phyloP scores from a whole-genome alignment of 2,888 invertebrate genomes.

The Eurytoma californica region DNA sequence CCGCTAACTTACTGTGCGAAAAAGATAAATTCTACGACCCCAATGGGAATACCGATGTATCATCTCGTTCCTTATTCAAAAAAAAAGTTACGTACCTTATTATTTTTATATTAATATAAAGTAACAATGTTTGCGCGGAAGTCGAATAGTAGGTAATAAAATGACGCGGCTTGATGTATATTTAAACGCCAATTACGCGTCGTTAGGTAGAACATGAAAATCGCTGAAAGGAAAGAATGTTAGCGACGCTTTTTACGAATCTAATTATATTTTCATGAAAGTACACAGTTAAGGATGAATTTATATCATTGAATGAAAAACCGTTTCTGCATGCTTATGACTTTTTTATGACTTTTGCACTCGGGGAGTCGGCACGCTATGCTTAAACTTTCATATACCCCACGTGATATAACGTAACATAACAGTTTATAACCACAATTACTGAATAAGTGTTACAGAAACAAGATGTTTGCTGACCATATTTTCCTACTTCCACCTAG shows the following conservation, averaged over 20 bases:
- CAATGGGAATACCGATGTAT: neutral
- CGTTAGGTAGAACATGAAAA: neutral
- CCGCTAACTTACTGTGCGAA: neutral
- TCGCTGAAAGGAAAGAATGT: neutral
- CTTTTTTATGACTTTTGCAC: slow-evolving; percentile 25
- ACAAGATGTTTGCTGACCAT: no score
- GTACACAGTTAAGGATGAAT: slow-evolving; percentile 25
- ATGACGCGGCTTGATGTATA: no score
- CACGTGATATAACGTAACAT: neutral
- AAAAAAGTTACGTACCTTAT: no score
- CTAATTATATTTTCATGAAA: slow-evolving; percentile 8
- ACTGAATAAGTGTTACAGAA: no score
- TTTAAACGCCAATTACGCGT: no score
- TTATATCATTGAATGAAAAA: slow-evolving; percentile 19
- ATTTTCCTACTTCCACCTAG: no score
- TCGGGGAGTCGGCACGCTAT: neutral
- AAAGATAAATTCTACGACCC: slow-evolving; percentile 14
- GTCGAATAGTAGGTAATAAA: no score
- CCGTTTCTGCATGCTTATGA: slow-evolving; percentile 2
- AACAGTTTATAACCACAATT: no score
- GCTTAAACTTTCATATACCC: neutral
- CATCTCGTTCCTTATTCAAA: no score
- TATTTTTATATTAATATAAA: no score
- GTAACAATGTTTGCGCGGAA: no score
- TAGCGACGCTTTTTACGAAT: slow-evolving; percentile 1